Evolutionary conservation across 2,113 vertebrate genomes (phyloP), one percentile per base, ranked within the genome.

Genomic region (Cottus gobio): DNA sequence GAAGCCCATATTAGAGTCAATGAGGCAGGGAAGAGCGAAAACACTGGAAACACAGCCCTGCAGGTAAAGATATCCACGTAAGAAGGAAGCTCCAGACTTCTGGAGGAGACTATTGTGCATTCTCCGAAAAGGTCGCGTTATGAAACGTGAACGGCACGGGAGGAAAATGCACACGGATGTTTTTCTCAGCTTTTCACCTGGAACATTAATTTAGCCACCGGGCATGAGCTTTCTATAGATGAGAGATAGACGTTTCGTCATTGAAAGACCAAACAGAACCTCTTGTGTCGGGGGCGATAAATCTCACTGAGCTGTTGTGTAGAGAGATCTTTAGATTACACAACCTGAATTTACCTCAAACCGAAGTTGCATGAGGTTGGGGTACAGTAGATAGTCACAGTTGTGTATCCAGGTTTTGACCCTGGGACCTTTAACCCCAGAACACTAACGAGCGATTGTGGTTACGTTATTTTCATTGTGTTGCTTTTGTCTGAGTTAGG

Each of bases 1-100:
- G 91, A 93, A 94, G 90, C 89, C 92, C 90, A 90, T 92, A 93
- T 90, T 93, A 79, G 81, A 91, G 81, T 93, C 91, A 93, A 89
- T 90, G 92, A 93, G 85, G 92, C 92, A 92, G 83, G 92, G 83
- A 65, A 60, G 79, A 92, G 85, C 61, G 87, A 90, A 92, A 86
- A 91, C 81, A 82, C 46, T 70, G 85, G 91, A 90, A 92, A 85
- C 80, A 80, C 39, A 85, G 82, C 85, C 85, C 89, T 80, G 86
- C 89, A 94, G 91, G 87, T 91, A 90, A 89, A 83, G 70, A 68
- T 85, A 60, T 75, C 80, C 52, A 61, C 74, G 73, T 26, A 24
- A 61, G 61, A 62, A 79, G 65, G 85, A 85, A 83, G 83, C 73
- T 76, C 37, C 10, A 75, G 79, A 84, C 50, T 50, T 42, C 39